phyloP scores from a whole-genome alignment of 2,888 invertebrate genomes.

The Erebia palarica region DNA sequence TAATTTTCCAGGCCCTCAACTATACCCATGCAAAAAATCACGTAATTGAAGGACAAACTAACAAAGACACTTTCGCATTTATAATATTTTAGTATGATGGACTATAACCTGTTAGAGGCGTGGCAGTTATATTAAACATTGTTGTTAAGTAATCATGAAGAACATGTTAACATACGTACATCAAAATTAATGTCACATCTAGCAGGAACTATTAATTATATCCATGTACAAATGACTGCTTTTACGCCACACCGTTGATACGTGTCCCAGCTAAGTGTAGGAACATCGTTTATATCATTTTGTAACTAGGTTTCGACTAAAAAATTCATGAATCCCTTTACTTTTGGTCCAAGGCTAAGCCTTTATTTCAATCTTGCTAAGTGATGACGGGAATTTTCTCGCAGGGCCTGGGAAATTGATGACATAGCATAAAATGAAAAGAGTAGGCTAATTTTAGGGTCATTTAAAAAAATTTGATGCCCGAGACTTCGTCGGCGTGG shows the following conservation, averaged over 20 bases:
- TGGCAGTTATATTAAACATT: too few relatives aligned
- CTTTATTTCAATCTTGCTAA: slow-evolving; percentile 7
- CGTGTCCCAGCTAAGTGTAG: slow-evolving; percentile 17
- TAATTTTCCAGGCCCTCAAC: too few relatives aligned
- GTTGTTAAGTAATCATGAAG: too few relatives aligned
- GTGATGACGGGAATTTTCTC: slow-evolving; percentile 7
- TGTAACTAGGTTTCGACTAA: slow-evolving; percentile 16
- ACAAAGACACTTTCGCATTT: too few relatives aligned
- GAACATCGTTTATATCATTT: slow-evolving; percentile 10
- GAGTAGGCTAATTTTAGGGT: neutral
- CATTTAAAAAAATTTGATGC: neutral
- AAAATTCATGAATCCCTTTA: slow-evolving; percentile 11
- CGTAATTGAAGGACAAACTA: too few relatives aligned
- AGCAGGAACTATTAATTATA: neutral
- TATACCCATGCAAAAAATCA: too few relatives aligned
- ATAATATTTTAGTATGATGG: too few relatives aligned
- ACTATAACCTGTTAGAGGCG: too few relatives aligned
- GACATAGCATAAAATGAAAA: neutral
- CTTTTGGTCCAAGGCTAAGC: neutral
- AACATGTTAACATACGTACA: too few relatives aligned
- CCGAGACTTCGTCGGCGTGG: too few relatives aligned
- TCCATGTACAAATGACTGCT: slow-evolving; percentile 14
- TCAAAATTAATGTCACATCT: neutral
- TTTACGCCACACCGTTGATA: slow-evolving; percentile 11
- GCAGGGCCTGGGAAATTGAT: neutral